A percentile compares a stretch with the other conserved stretches of the same genome.
Conservation (phyloP, 2,888 invertebrate species). For the Eilema depressum region DNA sequence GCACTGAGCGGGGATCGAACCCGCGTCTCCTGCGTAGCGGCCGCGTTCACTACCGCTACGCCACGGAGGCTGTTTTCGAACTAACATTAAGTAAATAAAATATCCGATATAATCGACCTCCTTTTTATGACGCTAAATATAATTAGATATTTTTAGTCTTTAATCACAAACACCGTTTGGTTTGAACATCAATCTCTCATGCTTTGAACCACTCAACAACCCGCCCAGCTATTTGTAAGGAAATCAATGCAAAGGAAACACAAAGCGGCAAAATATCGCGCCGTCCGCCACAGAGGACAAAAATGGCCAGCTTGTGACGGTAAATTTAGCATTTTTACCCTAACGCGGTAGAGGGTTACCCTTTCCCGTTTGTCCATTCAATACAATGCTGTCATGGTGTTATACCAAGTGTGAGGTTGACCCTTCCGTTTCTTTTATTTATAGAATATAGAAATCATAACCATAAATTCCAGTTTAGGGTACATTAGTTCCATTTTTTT, state of each 20-base stretch:
- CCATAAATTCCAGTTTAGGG: constrained; percentile 79
- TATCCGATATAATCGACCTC: no score
- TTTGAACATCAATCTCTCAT: constrained; percentile 15
- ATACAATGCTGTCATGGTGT: constrained; percentile 73
- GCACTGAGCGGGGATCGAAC: no score
- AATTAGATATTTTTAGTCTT: not conserved
- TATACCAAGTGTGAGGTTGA: constrained; percentile 77
- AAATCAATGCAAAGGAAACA: constrained; percentile 81
- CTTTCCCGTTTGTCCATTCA: constrained; percentile 74
- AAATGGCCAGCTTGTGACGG: constrained; percentile 74
- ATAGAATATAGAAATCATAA: constrained; percentile 70
- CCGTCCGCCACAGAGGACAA: constrained; percentile 78
- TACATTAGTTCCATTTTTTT: constrained; percentile 76
- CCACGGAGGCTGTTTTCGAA: no score
- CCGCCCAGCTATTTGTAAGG: constrained; percentile 72
- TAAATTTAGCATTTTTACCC: constrained; percentile 75
- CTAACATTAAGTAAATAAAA: no score
- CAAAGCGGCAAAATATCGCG: constrained; percentile 80
- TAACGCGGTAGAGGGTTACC: constrained; percentile 53
- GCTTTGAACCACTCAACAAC: constrained; percentile 50
- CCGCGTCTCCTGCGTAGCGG: no score
- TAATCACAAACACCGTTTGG: not conserved
- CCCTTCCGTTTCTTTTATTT: constrained; percentile 78
- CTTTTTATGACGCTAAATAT: not conserved
- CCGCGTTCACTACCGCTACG: no score